Percentiles rank a stretch among this genome's conserved stretches.
Conservation (phyloP, 2,797 vertebrate genomes). For the Eulemur rubriventer region DNA sequence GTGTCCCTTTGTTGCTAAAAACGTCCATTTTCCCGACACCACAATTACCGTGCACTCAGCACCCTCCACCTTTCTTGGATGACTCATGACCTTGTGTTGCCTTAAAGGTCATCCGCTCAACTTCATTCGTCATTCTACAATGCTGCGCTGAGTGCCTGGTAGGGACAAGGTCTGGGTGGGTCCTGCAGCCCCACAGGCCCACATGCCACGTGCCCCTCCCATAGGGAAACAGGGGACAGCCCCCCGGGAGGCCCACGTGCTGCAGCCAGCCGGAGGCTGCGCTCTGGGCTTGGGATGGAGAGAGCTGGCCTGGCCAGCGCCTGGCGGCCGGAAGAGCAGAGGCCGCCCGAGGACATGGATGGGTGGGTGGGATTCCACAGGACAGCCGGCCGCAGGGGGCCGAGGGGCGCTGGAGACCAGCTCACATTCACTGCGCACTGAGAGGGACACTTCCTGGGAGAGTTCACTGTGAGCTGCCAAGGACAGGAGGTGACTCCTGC, state of each 20-base stretch:
- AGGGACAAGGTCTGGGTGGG: neutral
- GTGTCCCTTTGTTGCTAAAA: constrained; percentile 29
- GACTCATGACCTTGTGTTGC: neutral
- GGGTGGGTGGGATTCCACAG: neutral
- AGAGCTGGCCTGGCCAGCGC: no score
- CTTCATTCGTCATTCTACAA: neutral
- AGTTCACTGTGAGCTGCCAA: no score
- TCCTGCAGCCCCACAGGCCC: no score
- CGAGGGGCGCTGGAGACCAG: no score
- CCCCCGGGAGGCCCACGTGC: neutral
- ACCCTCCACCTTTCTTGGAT: neutral
- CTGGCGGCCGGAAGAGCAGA: neutral
- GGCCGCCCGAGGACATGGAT: rapidly evolving
- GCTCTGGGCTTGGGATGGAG: no score
- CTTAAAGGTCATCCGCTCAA: neutral
- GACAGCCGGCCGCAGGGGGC: neutral
- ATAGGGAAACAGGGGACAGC: neutral
- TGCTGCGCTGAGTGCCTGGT: neutral
- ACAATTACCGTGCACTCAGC: neutral
- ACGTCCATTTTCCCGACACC: neutral
- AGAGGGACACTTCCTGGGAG: rapidly evolving
- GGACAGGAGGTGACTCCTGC: neutral
- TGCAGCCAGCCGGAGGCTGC: neutral
- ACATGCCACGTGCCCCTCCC: neutral
- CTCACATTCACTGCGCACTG: no score